Evolutionary conservation across 2,113 vertebrate species (phyloP).

Genomic region (Nothobranchius furzeri): DNA sequence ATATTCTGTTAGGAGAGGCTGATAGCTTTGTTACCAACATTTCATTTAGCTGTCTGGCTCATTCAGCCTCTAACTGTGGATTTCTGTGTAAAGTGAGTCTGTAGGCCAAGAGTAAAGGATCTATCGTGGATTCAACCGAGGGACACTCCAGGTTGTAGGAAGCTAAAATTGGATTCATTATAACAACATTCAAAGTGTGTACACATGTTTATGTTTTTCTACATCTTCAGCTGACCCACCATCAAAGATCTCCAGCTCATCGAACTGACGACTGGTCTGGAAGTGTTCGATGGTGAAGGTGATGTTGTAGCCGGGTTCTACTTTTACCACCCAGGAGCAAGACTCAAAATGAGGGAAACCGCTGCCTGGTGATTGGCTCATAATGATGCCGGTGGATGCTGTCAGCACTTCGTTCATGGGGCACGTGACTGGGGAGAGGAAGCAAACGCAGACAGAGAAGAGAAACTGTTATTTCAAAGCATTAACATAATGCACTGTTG

Average conservation of each 20-base stretch:
- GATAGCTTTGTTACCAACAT: conserved; percentile 18
- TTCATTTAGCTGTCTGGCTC: conserved; percentile 17
- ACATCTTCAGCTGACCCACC: conserved; percentile 79
- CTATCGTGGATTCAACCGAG: neutral
- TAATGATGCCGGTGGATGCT: conserved; percentile 90
- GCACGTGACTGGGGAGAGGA: conserved; percentile 84
- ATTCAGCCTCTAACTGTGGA: conserved; percentile 27
- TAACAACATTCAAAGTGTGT: neutral
- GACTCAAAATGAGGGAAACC: conserved; percentile 97
- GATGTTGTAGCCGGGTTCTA: conserved; percentile 90
- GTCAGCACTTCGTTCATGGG: conserved; percentile 92
- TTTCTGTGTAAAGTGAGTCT: conserved; percentile 8
- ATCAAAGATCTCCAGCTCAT: conserved; percentile 96
- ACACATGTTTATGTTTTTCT: neutral
- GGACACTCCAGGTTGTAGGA: neutral
- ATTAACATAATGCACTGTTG: conserved; percentile 1
- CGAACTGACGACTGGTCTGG: conserved; percentile 94
- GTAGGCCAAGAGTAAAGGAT: neutral
- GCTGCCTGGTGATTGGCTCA: conserved; percentile 91
- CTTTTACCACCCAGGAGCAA: conserved; percentile 95
- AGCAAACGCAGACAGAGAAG: neutral
- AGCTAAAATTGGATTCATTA: too few species aligned
- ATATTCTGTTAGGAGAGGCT: conserved; percentile 21
- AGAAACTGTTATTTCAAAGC: conserved; percentile 1
- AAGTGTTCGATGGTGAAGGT: conserved; percentile 94